Evolutionary conservation across 2,113 vertebrate genomes (phyloP).

Genomic region (Beaufortia kweichowensis): DNA sequence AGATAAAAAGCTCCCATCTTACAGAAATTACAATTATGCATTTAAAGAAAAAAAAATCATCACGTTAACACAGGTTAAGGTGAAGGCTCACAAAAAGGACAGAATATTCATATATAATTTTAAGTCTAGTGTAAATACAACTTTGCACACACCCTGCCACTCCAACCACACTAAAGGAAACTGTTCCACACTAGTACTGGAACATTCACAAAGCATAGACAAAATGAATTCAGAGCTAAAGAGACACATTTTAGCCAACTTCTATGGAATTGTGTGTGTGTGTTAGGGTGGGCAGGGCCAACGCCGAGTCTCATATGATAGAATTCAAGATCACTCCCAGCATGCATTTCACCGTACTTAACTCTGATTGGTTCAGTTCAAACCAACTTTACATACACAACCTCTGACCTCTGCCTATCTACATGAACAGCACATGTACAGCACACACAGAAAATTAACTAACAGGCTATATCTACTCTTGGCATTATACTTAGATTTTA

Average conservation of each 20-base stretch:
- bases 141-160: neutral
- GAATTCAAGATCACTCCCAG: conserved; percentile 62
- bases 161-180: neutral
- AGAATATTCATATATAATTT: neutral
- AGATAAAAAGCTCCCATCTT: neutral
- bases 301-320: conserved; percentile 60
- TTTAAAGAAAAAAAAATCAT: neutral
- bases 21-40: neutral
- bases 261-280: neutral
- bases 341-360: conserved; percentile 31
- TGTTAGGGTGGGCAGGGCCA: conserved; percentile 40
- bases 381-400: conserved; percentile 8
- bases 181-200: neutral
- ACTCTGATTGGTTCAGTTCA: conserved; percentile 28
- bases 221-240: neutral
- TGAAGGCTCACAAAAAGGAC: no score
- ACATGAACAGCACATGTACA: neutral
- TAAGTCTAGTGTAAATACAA: neutral
- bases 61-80: neutral
- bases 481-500: neutral
- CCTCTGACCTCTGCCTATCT: conserved; percentile 28
- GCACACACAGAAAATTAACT: conserved; percentile 7
- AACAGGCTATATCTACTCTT: no score
- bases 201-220: neutral
- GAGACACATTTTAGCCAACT: neutral